Conservation (phyloP, 2,113 vertebrate genomes). For the Notarius lentiginosus region DNA sequence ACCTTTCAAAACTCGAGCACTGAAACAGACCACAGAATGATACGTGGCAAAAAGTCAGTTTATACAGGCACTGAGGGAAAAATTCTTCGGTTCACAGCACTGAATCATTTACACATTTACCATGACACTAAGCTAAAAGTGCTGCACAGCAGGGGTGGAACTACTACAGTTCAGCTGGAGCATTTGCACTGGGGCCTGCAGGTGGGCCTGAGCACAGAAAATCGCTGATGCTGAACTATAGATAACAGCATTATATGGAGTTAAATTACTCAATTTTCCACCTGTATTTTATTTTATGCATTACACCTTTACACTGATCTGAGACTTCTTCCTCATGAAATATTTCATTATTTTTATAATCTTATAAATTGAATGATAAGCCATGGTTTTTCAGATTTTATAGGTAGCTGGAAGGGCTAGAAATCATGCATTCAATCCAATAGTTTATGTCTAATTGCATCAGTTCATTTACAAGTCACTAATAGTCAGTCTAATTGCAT, state of each 20-base stretch:
- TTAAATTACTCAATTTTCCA: too few relatives aligned
- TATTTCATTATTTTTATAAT: too few relatives aligned
- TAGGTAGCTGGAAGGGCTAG: too few relatives aligned
- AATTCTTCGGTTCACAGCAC: neutral
- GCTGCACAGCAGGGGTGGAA: neutral
- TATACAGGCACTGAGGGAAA: neutral
- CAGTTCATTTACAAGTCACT: neutral
- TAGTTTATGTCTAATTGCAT: neutral
- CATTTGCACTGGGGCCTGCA: neutral
- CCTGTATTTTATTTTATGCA: too few relatives aligned
- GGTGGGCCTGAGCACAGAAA: neutral
- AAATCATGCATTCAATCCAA: neutral
- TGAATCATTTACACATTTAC: neutral
- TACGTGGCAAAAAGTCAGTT: neutral
- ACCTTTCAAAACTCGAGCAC: neutral
- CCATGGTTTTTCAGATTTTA: too few relatives aligned
- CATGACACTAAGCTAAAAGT: constrained; percentile 4
- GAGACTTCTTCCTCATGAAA: too few relatives aligned
- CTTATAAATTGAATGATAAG: too few relatives aligned
- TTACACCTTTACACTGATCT: too few relatives aligned
- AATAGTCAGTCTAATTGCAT: neutral
- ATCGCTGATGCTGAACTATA: too few relatives aligned
- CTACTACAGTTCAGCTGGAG: neutral
- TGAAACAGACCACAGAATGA: neutral
- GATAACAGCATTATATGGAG: too few relatives aligned